A percentile compares a stretch with the other conserved stretches of the same genome.
Conservation (phyloP, 2,113 vertebrate species). For the Egretta garzetta region DNA sequence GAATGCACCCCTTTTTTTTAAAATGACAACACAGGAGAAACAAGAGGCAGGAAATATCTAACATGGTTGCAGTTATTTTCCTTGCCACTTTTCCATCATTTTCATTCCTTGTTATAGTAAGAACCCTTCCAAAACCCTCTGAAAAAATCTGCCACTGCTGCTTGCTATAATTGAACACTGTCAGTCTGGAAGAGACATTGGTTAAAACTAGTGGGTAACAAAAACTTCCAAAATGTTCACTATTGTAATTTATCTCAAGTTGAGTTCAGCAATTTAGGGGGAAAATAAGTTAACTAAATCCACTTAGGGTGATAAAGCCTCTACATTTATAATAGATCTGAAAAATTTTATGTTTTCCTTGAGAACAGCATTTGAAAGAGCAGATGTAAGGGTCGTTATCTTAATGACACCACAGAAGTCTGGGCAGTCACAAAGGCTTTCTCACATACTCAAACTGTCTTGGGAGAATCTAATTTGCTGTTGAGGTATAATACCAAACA, state of each 20-base stretch:
- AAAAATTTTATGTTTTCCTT: not conserved
- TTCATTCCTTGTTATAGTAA: not conserved
- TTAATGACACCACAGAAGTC: not conserved
- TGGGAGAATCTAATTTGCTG: conserved; percentile 32
- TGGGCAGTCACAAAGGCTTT: not conserved
- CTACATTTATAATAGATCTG: not conserved
- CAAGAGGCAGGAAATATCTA: not conserved
- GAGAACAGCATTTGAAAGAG: not conserved
- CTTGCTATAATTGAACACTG: not conserved
- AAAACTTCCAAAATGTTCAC: not conserved
- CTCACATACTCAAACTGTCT: not conserved
- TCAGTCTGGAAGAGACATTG: not conserved
- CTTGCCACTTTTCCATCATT: not conserved
- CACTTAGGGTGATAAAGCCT: not conserved
- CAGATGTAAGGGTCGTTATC: conserved; percentile 3
- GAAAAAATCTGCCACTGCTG: not conserved
- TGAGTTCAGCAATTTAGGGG: not conserved
- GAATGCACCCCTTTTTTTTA: not conserved
- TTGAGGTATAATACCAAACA: conserved; percentile 38
- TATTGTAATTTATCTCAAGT: not conserved
- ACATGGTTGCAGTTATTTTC: not conserved
- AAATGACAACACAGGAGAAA: not conserved
- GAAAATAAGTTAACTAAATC: not conserved
- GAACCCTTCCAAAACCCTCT: not conserved
- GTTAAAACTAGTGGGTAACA: not conserved